phyloP scores from a whole-genome alignment of 2,797 vertebrate species.

The Pygocentrus nattereri region DNA sequence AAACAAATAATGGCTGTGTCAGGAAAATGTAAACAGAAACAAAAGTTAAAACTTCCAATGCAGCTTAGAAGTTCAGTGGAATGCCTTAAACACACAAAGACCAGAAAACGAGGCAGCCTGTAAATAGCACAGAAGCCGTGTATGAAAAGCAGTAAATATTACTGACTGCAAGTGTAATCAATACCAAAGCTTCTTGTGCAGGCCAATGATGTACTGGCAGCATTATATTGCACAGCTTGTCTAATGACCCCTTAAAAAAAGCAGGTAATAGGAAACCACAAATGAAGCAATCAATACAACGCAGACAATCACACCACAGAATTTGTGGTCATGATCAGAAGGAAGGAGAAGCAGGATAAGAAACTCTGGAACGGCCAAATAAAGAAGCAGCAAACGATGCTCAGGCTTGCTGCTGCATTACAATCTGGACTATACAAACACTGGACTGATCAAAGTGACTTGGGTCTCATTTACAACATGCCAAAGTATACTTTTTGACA shows the following conservation, averaged over 20 bases:
- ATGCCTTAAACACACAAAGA: neutral
- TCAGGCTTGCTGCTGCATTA: neutral
- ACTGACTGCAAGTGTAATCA: slow-evolving; percentile 45
- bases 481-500: neutral
- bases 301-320: slow-evolving; percentile 9
- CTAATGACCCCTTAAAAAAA: slow-evolving; percentile 24
- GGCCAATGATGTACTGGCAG: slow-evolving; percentile 50
- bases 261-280: slow-evolving; percentile 31
- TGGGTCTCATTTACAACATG: neutral
- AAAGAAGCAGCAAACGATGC: neutral
- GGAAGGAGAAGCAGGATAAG: neutral
- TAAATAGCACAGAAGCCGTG: slow-evolving; percentile 30
- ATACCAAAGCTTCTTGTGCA: slow-evolving; percentile 30
- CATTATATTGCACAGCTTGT: slow-evolving; percentile 31
- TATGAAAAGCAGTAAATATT: slow-evolving; percentile 51
- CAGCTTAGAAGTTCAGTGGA: neutral
- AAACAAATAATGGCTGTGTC: neutral
- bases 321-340: slow-evolving; percentile 4
- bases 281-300: slow-evolving; percentile 47
- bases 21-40: neutral
- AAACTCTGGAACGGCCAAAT: slow-evolving; percentile 18
- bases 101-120: neutral
- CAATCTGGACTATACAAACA: neutral
- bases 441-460: neutral
- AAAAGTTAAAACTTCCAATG: neutral